These are phyloP conservation scores for Scaptomyza graminum DNA, from an alignment of 1,140 invertebrate genomes.

Conservation along the genomic window DNA sequence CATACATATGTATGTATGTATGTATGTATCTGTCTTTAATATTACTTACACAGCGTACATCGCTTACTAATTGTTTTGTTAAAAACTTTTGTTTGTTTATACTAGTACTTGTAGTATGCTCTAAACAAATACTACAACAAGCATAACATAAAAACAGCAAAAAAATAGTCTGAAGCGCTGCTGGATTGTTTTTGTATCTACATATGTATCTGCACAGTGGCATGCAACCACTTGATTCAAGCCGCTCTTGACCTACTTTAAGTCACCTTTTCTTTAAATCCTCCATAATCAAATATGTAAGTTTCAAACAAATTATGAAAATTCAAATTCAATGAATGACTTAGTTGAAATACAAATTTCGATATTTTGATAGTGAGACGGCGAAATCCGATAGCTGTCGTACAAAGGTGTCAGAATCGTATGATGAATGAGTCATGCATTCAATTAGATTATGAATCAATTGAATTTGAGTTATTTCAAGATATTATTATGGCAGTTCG, in stretches of 20 bases:
- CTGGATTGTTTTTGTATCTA: conserved; percentile 12
- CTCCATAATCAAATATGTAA: too few species aligned
- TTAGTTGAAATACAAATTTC: background rate
- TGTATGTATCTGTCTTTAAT: too few species aligned
- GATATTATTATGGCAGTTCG: too few species aligned
- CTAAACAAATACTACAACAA: conserved; percentile 28
- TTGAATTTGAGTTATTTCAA: background rate
- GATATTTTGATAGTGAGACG: background rate
- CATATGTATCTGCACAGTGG: conserved; percentile 37
- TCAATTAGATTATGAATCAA: background rate
- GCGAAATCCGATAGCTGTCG: background rate
- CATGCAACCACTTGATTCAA: background rate
- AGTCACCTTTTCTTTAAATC: too few species aligned
- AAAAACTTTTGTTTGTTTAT: conserved; percentile 65
- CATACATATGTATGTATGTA: too few species aligned
- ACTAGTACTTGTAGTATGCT: conserved; percentile 25
- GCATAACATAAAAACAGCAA: conserved; percentile 26
- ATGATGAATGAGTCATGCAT: background rate
- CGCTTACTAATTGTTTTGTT: conserved; percentile 62
- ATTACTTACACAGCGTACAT: background rate
- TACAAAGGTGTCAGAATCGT: background rate
- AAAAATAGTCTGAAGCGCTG: conserved; percentile 9
- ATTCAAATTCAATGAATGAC: background rate
- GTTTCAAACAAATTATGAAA: background rate
- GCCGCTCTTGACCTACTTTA: too few species aligned